Base-by-base conservation (phyloP, 1,140 invertebrate genomes). In the Sarcophaga peregrina region DNA sequence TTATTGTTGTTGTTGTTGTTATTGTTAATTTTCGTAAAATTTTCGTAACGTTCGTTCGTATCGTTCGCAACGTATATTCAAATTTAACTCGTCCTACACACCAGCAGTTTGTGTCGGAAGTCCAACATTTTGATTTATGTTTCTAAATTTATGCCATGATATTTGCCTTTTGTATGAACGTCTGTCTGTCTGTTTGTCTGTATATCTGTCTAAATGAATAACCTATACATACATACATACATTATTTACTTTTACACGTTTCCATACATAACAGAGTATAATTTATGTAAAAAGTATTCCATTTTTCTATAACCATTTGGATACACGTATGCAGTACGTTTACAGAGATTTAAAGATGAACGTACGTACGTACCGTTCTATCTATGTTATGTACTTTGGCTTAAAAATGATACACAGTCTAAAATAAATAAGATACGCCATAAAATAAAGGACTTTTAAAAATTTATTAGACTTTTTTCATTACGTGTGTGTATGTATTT, bases 71-170 rank as follows among this genome's bases (percentile, higher is more conserved):
- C 62, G 62, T 25, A 72, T 72, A 78, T 68, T 68, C 17, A 78
- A 78, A 48, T 50, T 50, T 52, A 48, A 20, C 48, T 78, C 13
- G 75, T 50, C 75, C 47, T 50, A 50, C 47, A 20, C 17, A 78
- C 47, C 75, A 50, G 75, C 75, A n/a, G 75, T 45, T 78, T 78
- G 48, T 78, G 75, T 78, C 75, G 75, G 75, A 78, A 78, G 75
- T 78, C 48, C 75, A 78, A 78, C 48, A 81, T 81, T 81, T 81
- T 81, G 80, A 81, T 81, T 81, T 81, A 81, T 81, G 80, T 72
- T 81, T 81, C 80, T 81, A 81, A 81, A 81, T 81, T 81, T 81
- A 81, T 81, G 80, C 80, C 80, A 81, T 81, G 80, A 81, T 81
- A 62, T 68, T 62, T 52, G 45, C 73, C 74, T 13, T 68, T 25